Base-by-base conservation (phyloP, 2,797 vertebrate species). In the Anguilla anguilla region DNA sequence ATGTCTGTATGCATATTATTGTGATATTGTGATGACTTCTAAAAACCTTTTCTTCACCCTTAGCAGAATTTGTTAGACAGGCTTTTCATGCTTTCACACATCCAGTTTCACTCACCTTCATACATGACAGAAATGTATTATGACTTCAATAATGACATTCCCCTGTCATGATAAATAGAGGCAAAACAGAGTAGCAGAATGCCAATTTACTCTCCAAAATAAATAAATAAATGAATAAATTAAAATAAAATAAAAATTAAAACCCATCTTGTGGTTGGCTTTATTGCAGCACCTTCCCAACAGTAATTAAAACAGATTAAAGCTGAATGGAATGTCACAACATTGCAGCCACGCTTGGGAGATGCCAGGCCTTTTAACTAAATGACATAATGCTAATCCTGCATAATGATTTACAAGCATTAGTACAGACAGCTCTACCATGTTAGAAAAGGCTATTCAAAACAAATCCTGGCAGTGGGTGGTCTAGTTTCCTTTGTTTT, bases 351-450 rank as follows among this genome's bases (percentile, higher is more conserved):
- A 82, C 46, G 46, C 46, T 22, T 22, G 6, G 22, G 46, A 82
- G 19, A 51, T 82, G 79, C 79, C 79, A 82, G 46, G 46, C 46
- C 43, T 82, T 82, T 82, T 82, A 82, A 82, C 79, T 82, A 51
- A 82, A 51, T 82, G 79, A 82, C 46, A 82, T 51, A n/a, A 82
- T 51, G 79, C 79, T 82, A 82, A 82, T 22, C 79, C 79, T 82
- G 46, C 79, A 82, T 82, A 46, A 25, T 82, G 79, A 82, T 82
- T 82, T 82, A 82, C 79, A 82, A 22, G 46, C 19, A 25, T 25
- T 22, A 35, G 46, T 51, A 82, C 3, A 82, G 43, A 51, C 79
- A 82, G 46, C 19, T 25, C 46, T 51, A 82, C 46, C 46, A 51
- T 82, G 79, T 46, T n/a, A 49, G 11, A 46, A 51, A 25, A 51